Evolutionary conservation across 2,888 invertebrate species (phyloP).

Genomic region (Ophraella communa): DNA sequence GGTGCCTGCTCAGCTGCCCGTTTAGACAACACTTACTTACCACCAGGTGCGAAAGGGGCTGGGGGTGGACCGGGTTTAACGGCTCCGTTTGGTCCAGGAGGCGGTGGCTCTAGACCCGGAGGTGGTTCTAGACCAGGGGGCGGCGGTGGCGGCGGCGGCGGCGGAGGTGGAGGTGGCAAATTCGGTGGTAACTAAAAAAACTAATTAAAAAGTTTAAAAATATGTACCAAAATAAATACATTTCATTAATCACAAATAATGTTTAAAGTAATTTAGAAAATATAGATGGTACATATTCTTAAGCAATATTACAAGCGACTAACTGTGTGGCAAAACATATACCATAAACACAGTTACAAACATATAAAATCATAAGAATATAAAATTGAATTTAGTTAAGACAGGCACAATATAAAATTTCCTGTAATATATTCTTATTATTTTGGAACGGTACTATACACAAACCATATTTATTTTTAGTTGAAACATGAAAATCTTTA

Average conservation of each 20-base stretch:
- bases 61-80: constrained; percentile 60
- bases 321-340: background rate
- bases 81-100: constrained; percentile 54
- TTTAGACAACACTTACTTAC: constrained; percentile 66
- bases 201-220: background rate
- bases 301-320: background rate
- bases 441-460: background rate
- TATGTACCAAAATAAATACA: background rate
- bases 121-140: constrained; percentile 48
- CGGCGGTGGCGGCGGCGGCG: constrained; percentile 50
- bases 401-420: too few relatives aligned
- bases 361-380: background rate
- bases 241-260: too few relatives aligned
- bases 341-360: background rate
- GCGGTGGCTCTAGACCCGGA: constrained; percentile 43
- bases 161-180: constrained; percentile 39
- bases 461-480: too few relatives aligned
- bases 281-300: background rate
- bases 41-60: constrained; percentile 61
- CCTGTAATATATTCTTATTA: background rate
- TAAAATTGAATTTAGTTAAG: background rate
- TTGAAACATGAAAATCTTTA: too few relatives aligned
- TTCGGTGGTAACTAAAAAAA: constrained; percentile 38
- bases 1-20: constrained; percentile 61
- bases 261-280: background rate